These are phyloP conservation scores for Panurus biarmicus DNA, from an alignment of 2,113 vertebrate genomes.

Conservation along the genomic window DNA sequence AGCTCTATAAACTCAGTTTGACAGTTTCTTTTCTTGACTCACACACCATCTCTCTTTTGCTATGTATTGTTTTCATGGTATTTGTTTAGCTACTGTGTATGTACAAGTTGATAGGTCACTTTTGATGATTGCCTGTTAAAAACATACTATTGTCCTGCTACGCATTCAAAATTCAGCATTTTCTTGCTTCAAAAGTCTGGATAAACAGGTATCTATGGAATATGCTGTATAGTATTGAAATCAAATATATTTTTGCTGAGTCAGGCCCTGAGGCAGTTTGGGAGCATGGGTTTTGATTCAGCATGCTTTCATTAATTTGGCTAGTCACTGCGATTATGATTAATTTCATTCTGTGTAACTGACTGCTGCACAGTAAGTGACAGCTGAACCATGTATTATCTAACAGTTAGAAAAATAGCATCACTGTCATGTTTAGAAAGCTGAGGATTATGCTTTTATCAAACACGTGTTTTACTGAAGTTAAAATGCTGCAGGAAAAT, in stretches of 20 bases:
- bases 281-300: slow-evolving; percentile 18
- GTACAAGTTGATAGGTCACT: not conserved
- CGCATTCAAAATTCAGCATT: not conserved
- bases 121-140: not conserved
- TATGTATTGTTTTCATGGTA: not conserved
- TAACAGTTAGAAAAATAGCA: slow-evolving; percentile 27
- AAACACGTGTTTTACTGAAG: not conserved
- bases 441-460: not conserved
- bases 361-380: slow-evolving; percentile 9
- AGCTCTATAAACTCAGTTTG: not conserved
- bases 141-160: not conserved
- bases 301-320: slow-evolving; percentile 23
- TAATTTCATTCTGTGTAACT: slow-evolving; percentile 10
- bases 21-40: not conserved
- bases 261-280: not conserved
- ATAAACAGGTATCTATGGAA: not conserved
- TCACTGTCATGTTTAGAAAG: not conserved
- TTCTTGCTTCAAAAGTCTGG: not conserved
- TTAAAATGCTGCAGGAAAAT: not conserved
- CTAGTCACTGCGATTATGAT: slow-evolving; percentile 29
- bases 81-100: not conserved
- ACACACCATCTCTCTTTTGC: not conserved
- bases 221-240: not conserved
- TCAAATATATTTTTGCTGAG: slow-evolving; percentile 20
- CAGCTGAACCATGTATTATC: slow-evolving; percentile 27